Base-by-base conservation (phyloP, 2,888 invertebrate species). In the Pristionchus mayeri region DNA sequence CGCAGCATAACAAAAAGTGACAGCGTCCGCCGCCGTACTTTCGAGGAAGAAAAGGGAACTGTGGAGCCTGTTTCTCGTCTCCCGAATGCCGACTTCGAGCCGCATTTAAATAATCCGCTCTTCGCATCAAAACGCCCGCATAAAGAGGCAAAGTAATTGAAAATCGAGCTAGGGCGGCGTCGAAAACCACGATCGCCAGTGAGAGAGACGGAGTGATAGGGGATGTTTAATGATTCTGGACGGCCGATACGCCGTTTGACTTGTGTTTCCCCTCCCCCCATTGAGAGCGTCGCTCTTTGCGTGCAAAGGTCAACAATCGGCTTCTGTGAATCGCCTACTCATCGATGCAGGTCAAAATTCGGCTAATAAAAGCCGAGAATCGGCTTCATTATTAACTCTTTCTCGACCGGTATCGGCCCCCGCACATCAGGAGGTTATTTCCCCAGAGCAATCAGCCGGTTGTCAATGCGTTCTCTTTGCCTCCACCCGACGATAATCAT, bases 371-470 rank as follows among this genome's bases (percentile, higher is more conserved):
- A n/a, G n/a, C n/a, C n/a, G n/a, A n/a, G n/a, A n/a, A n/a, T n/a
- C n/a, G n/a, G n/a, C n/a, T n/a, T n/a, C n/a, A n/a, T n/a, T n/a
- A n/a, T n/a, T n/a, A n/a, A n/a, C n/a, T n/a, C n/a, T n/a, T n/a
- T n/a, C n/a, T n/a, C n/a, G n/a, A n/a, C n/a, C n/a, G n/a, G n/a
- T n/a, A n/a, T n/a, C n/a, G n/a, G n/a, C n/a, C n/a, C n/a, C n/a
- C n/a, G n/a, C n/a, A n/a, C n/a, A n/a, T n/a, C n/a, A 13, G 44
- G 13, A 44, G 67, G n/a, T 44, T 24, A 71, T 71, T 71, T 71
- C 71, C 71, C 71, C 37, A n/a, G 71, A 40, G 71, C 71, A 71
- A 71, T 71, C 71, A 24, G 37, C 34, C 37, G 71, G 71, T 71
- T 71, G 71, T 71, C 71, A 71, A 40, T 21, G 24, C n/a, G 37